A percentile compares a stretch with the other conserved stretches of the same genome.
Evolutionary conservation across 1,140 invertebrate species (phyloP).

Genomic region (Nebria ingens): DNA sequence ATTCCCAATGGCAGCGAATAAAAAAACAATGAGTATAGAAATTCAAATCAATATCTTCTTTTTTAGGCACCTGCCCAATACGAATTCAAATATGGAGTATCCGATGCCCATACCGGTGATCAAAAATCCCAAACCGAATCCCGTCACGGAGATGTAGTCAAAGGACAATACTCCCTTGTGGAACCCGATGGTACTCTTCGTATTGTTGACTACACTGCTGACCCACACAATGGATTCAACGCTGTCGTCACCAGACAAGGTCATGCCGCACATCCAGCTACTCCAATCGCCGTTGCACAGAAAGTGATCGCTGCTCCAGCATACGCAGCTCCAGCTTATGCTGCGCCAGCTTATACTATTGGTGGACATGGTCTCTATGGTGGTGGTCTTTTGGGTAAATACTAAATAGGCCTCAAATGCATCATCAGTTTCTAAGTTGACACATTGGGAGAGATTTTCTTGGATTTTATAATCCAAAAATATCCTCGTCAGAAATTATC

Average conservation of each 20-base stretch:
- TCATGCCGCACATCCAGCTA: conserved; percentile 8
- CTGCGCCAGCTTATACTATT: conserved; percentile 19
- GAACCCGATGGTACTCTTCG: conserved; percentile 38
- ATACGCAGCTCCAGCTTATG: conserved; percentile 14
- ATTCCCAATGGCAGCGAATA: too few species aligned
- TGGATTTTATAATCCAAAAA: too few species aligned
- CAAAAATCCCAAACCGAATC: conserved; percentile 51
- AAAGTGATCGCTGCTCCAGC: conserved; percentile 11
- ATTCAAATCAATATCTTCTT: too few species aligned
- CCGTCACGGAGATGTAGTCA: conserved; percentile 47
- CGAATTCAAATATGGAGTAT: conserved; percentile 54
- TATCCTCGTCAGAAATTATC: too few species aligned
- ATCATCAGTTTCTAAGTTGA: too few species aligned
- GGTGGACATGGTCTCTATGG: conserved; percentile 19
- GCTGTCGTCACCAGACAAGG: conserved; percentile 31
- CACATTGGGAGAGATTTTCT: too few species aligned
- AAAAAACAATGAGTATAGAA: too few species aligned
- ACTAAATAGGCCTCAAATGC: too few species aligned
- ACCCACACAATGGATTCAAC: conserved; percentile 34
- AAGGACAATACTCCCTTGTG: conserved; percentile 40
- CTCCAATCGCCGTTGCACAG: not conserved
- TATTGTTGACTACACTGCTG: conserved; percentile 38
- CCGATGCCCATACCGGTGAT: conserved; percentile 55
- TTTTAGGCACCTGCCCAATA: conserved; percentile 41
- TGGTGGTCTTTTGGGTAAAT: not conserved